A percentile compares a stretch with the other conserved stretches of the same genome.
phyloP scores from a whole-genome alignment of 2,797 vertebrate species.

The Cetoscarus ocellatus region DNA sequence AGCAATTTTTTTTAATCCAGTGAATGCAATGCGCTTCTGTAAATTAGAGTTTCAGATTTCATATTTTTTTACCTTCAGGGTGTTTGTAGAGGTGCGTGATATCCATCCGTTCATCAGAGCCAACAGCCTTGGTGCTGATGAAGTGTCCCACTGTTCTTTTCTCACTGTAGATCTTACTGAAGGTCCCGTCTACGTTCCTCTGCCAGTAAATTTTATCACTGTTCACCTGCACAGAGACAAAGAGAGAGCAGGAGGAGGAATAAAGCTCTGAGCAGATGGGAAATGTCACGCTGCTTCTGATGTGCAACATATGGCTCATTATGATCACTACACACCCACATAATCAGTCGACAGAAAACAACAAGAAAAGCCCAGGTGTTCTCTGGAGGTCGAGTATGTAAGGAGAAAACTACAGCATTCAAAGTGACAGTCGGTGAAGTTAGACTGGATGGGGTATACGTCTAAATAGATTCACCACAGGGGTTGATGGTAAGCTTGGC shows the following conservation, averaged over 20 bases:
- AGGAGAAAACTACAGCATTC: not conserved
- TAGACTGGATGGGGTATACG: too few species aligned
- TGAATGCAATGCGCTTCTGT: too few species aligned
- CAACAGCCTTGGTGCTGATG: conserved; percentile 91
- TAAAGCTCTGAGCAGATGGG: conserved; percentile 16
- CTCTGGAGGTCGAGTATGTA: conserved; percentile 1
- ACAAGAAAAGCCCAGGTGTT: not conserved
- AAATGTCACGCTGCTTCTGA: conserved; percentile 8
- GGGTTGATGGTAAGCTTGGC: too few species aligned
- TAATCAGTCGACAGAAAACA: conserved; percentile 1
- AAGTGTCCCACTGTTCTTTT: conserved; percentile 88
- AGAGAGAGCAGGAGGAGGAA: not conserved
- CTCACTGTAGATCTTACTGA: conserved; percentile 87
- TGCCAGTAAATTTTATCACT: conserved; percentile 96
- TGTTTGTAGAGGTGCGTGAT: conserved; percentile 91
- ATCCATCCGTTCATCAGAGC: conserved; percentile 84
- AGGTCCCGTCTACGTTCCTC: conserved; percentile 85
- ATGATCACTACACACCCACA: conserved; percentile 4
- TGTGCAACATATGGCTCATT: conserved; percentile 10
- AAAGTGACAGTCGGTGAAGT: too few species aligned
- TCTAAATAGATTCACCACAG: too few species aligned
- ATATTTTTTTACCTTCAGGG: conserved; percentile 84
- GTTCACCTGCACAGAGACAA: conserved; percentile 86
- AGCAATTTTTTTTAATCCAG: too few species aligned
- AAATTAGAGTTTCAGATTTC: too few species aligned